Evolutionary conservation across 2,888 invertebrate species (phyloP).

Genomic region (Eledona agricola): DNA sequence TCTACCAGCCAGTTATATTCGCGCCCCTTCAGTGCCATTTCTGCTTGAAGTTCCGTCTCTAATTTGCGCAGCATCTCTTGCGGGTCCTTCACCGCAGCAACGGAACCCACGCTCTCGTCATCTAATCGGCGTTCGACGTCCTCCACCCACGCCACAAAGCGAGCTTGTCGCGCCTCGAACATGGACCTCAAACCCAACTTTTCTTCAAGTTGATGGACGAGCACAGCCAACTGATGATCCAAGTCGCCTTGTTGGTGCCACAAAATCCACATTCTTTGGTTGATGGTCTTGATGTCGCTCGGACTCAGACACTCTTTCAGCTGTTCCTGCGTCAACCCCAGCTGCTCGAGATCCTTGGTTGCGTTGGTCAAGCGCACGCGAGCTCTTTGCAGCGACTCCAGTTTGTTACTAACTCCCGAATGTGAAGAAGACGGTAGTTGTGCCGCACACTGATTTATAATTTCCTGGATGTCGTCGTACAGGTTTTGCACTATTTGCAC

Average conservation of each 20-base stretch:
- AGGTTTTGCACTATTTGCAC: conserved; percentile 68
- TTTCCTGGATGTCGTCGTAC: conserved; percentile 73
- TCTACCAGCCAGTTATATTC: conserved; percentile 81
- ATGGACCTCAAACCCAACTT: conserved; percentile 74
- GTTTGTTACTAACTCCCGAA: conserved; percentile 70
- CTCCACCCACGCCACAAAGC: conserved; percentile 76
- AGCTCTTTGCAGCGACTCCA: conserved; percentile 71
- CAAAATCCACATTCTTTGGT: conserved; percentile 80
- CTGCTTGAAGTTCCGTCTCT: conserved; percentile 78
- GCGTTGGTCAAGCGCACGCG: conserved; percentile 68
- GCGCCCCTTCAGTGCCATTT: conserved; percentile 77
- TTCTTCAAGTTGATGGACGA: conserved; percentile 79
- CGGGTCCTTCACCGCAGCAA: conserved; percentile 68
- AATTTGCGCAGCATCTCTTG: conserved; percentile 76
- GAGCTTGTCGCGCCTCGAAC: conserved; percentile 73
- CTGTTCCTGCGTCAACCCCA: conserved; percentile 81
- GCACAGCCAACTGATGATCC: conserved; percentile 77
- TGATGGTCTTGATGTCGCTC: conserved; percentile 81
- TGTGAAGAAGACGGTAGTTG: conserved; percentile 69
- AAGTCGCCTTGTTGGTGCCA: conserved; percentile 83
- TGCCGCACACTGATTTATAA: conserved; percentile 68
- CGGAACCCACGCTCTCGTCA: conserved; percentile 58
- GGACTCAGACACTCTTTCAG: conserved; percentile 86
- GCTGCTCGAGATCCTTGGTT: conserved; percentile 72
- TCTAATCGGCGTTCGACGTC: conserved; percentile 74